Base-by-base conservation (phyloP, 2,888 invertebrate genomes). In the Heteromyza rotundicornis region DNA sequence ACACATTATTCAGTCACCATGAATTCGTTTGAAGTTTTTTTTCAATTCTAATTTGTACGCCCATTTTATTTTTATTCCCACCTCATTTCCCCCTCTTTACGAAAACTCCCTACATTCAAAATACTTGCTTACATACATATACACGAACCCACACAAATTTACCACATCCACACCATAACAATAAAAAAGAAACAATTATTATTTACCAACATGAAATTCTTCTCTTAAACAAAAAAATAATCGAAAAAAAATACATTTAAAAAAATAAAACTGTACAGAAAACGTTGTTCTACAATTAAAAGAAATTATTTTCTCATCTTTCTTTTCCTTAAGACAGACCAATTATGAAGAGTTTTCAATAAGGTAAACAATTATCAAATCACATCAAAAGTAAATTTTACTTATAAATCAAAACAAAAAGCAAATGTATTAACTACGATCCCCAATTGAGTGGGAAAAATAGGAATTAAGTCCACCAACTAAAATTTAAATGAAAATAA, bases 241-340 rank as follows among this genome's bases (percentile, higher is more conserved):
- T 22, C 23, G 36, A 55, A 59, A 40, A 22, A 54, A 65, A 63
- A 40, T 22, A 49, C 19, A 56, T 12, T 19, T 40, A 50, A 60
- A 47, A 54, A 49, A 59, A 44, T n/a, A n/a, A n/a, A n/a, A n/a
- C n/a, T n/a, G n/a, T n/a, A n/a, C 24, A n/a, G 47, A 17, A 49
- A 60, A 56, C 62, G 62, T 60, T 65, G 58, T 68, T 66, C 71
- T 72, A 73, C 72, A 86, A 74, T 75, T 78, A 78, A 80, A 79
- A 74, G 74, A 75, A 73, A 77, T 76, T 80, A 80, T 78, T 81
- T 82, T 81, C 78, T 81, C 80, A 80, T 80, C 79, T 82, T 80
- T 82, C 82, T 82, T 80, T 82, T 80, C 69, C 74, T 74, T 77
- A 80, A 82, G 80, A 83, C 81, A 80, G 79, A 80, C 80, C 80